Evolutionary conservation across 2,113 vertebrate species (phyloP).

Genomic region (Oryctolagus cuniculus): DNA sequence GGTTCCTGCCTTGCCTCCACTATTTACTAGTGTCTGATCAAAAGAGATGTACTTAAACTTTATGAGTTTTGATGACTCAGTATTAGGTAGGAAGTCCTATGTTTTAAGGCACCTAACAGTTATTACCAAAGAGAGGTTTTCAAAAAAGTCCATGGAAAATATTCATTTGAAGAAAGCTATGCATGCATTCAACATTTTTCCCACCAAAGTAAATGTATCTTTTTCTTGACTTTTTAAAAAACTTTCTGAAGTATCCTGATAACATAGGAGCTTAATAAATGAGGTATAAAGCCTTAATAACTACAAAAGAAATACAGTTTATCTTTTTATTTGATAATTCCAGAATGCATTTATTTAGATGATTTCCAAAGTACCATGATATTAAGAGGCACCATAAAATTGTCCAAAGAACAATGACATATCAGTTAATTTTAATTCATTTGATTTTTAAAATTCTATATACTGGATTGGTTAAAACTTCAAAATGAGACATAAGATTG

Average conservation of each 20-base stretch:
- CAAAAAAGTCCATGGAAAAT: no score
- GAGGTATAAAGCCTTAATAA: not conserved
- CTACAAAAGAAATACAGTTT: not conserved
- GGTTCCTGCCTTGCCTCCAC: not conserved
- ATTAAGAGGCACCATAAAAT: not conserved
- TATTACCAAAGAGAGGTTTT: not conserved
- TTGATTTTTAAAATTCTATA: conserved; percentile 1
- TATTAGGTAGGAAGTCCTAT: not conserved
- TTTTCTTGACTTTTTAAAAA: no score
- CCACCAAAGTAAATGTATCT: no score
- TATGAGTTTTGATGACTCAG: not conserved
- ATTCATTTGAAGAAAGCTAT: no score
- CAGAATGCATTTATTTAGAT: conserved; percentile 5
- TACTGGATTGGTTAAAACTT: not conserved
- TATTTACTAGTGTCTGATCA: not conserved
- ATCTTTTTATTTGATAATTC: conserved; percentile 35
- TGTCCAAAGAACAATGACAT: conserved; percentile 23
- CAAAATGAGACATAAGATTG: not conserved
- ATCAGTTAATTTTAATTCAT: conserved; percentile 54
- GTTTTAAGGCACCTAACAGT: not conserved
- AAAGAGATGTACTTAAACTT: conserved; percentile 1
- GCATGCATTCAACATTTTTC: no score
- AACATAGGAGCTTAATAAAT: conserved; percentile 12
- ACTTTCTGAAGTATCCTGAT: no score
- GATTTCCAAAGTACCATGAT: conserved; percentile 1